Evolutionary conservation across 1,140 invertebrate species (phyloP).

Genomic region (Ditylenchus dipsaci): DNA sequence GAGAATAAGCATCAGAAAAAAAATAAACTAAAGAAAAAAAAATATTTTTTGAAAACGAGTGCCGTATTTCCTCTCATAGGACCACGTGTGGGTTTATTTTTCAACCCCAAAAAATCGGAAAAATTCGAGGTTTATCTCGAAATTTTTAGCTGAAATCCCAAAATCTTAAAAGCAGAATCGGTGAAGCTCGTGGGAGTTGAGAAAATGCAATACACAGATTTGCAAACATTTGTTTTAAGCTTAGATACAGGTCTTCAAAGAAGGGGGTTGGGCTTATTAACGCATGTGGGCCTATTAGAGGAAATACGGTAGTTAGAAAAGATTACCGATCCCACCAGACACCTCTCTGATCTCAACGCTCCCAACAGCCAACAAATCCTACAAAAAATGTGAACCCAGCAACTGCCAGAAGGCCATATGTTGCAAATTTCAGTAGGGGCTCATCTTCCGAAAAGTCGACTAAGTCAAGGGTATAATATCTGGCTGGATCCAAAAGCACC

Average conservation of each 20-base stretch:
- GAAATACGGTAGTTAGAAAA: background rate
- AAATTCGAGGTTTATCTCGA: too few species aligned
- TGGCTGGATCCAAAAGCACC: slow-evolving; percentile 40
- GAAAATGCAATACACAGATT: too few species aligned
- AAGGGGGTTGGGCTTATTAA: too few species aligned
- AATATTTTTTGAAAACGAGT: background rate
- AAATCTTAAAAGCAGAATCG: too few species aligned
- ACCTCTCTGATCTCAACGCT: slow-evolving; percentile 36
- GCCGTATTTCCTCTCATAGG: too few species aligned
- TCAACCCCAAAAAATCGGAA: too few species aligned
- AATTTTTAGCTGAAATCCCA: too few species aligned
- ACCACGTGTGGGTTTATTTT: too few species aligned
- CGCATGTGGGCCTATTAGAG: too few species aligned
- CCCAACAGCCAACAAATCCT: slow-evolving; percentile 38
- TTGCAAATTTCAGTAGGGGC: slow-evolving; percentile 36
- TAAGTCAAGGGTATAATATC: slow-evolving; percentile 35
- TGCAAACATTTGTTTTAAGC: too few species aligned
- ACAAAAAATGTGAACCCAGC: slow-evolving; percentile 26
- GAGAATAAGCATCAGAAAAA: slow-evolving; percentile 39
- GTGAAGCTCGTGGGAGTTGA: too few species aligned
- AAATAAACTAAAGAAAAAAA: slow-evolving; percentile 8
- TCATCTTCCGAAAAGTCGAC: slow-evolving; percentile 50
- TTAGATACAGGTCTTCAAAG: too few species aligned
- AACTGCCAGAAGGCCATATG: slow-evolving; percentile 28
- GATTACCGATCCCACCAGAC: slow-evolving; percentile 33